Base-by-base conservation (phyloP, 2,888 invertebrate genomes). In the Calliopum simillimum region DNA sequence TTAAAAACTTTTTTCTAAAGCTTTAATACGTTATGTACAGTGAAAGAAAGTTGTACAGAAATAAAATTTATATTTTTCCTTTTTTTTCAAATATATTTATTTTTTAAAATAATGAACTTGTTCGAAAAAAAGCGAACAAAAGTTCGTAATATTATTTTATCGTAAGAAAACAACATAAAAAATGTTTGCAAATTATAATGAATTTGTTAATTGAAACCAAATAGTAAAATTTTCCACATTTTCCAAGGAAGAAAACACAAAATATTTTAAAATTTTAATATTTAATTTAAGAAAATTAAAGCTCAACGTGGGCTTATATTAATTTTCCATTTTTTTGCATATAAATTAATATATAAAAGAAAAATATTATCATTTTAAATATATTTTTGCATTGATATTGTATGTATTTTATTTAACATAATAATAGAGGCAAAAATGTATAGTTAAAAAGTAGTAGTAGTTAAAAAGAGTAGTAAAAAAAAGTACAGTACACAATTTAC, bases 241-340 rank as follows among this genome's bases (percentile, higher is more conserved):
- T 77, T 75, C 75, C 74, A 74, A 33, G 8, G 33, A 33, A 63
- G 81, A 87, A 87, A 88, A 87, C 87, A 87, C 59, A 62, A 69
- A 23, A 49, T 49, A 72, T 67, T 59, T 44, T 55, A 56, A 71
- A 64, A 55, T 16, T 33, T 33, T 21, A 23, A 49, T 49, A 49
- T 49, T 49, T 33, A 33, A 33, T 33, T 33, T 33, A 33, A 33
- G 33, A 33, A 33, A 33, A 33, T 33, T 2, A 33, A 49, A 19
- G 49, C 49, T 49, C 49, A 49, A 49, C n/a, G 49, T 49, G 12
- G 8, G 14, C 19, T 49, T 49, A 6, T 19, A 16, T 58, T 47
- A 43, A 62, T 55, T 56, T 14, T 43, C 51, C 61, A 71, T 65
- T 25, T 61, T 68, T 63, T 61, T 16, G 16, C 8, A 59, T 59